A percentile compares a stretch with the other conserved stretches of the same genome.
Conservation (phyloP, 2,888 invertebrate genomes). For the Nesidiocoris tenuis region DNA sequence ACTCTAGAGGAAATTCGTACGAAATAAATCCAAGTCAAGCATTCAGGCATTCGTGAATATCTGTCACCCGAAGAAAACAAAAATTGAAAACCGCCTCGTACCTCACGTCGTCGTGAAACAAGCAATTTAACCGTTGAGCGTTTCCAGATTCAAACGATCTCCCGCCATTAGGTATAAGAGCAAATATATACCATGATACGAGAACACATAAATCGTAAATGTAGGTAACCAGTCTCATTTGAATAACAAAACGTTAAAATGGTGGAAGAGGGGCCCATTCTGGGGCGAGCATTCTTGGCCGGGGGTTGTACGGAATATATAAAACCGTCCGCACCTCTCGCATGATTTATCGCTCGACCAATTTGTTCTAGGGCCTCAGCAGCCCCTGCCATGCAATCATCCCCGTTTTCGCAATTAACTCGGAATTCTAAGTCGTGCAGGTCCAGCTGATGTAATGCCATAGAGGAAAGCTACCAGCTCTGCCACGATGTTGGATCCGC, state of each 20-base stretch:
- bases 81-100: too few relatives aligned
- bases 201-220: background rate
- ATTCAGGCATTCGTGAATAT: too few relatives aligned
- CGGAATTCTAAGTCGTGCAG: background rate
- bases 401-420: constrained; percentile 3
- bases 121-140: too few relatives aligned
- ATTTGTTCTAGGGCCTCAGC: constrained; percentile 1
- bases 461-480: background rate
- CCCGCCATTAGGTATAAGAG: too few relatives aligned
- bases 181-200: background rate
- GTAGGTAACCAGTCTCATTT: background rate
- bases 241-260: background rate
- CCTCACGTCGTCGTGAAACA: too few relatives aligned
- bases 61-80: too few relatives aligned
- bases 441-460: constrained; percentile 18
- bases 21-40: too few relatives aligned
- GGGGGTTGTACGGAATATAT: background rate
- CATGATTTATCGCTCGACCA: constrained; percentile 1
- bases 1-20: too few relatives aligned
- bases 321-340: background rate
- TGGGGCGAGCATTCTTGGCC: background rate
- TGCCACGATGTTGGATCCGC: background rate
- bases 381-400: constrained; percentile 12
- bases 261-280: background rate
- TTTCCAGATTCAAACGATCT: too few relatives aligned